These are phyloP conservation scores for Suncus etruscus DNA, from an alignment of 2,113 vertebrate species.

Conservation along the genomic window DNA sequence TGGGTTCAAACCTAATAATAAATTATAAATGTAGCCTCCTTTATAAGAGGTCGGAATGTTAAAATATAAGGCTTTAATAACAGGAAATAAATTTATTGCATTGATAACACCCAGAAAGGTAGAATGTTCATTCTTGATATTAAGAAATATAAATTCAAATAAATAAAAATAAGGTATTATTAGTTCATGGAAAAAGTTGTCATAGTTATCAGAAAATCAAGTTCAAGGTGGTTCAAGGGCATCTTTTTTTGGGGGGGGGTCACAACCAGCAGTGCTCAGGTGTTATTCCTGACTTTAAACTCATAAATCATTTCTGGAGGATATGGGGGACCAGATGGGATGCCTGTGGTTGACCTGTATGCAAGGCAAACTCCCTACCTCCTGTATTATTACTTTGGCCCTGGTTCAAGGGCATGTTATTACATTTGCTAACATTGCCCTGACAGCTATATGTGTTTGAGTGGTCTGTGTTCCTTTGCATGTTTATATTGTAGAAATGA, in stretches of 20 bases:
- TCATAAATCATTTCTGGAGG: too few species aligned
- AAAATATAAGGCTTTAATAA: conserved; percentile 51
- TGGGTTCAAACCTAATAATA: conserved; percentile 68
- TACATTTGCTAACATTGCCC: background rate
- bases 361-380: too few species aligned
- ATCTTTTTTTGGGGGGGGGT: too few species aligned
- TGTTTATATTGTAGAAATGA: conserved; percentile 1
- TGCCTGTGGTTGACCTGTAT: too few species aligned
- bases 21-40: conserved; percentile 43
- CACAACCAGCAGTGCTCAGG: too few species aligned
- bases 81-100: conserved; percentile 13
- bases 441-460: background rate
- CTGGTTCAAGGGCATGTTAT: background rate
- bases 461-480: background rate
- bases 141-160: background rate
- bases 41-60: conserved; percentile 56
- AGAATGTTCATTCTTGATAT: background rate
- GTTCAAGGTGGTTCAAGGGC: conserved; percentile 17
- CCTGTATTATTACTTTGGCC: too few species aligned
- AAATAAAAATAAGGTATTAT: background rate
- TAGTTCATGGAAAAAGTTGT: background rate
- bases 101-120: background rate
- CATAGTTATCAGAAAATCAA: background rate
- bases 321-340: too few species aligned
- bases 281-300: too few species aligned